Evolutionary conservation across 1,140 invertebrate species (phyloP), one percentile per base, ranked within the genome.

Genomic region (Conopomorpha cramerella): DNA sequence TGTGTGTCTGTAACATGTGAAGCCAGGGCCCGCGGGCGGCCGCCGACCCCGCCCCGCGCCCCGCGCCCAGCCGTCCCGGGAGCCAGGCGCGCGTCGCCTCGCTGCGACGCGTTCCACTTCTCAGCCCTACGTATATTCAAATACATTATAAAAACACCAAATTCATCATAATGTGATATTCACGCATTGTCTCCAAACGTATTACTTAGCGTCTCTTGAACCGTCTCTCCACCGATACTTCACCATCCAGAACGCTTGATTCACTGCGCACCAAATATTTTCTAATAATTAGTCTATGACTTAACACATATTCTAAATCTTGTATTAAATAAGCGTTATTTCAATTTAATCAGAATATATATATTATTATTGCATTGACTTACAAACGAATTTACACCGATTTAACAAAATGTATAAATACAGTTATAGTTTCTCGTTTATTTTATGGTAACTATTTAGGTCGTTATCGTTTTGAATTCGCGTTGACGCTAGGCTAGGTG

Each of bases 251-350:
- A 43, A 61, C 65, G 64, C 65, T 67, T 61, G 65, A 44, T 48
- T 45, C 58, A 60, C 64, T 57, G 59, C 64, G 65, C 65, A 67
- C 52, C 32, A 60, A n/a, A 51, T 60, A 49, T 56, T 41, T 58
- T 62, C 50, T 49, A 65, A 48, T 63, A 70, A 36, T 51, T 46
- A 67, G 68, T 60, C 51, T 51, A 51, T 43, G 62, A 65, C 60
- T 55, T 55, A 60, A 71, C 59, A 61, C 66, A 71, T 67, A 70
- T 76, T 76, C 71, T 76, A 73, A 76, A 76, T 56, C 3, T 25
- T 6, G 19, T 33, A 15, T 73, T 65, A 67, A 76, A 33, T 66
- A 70, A 68, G 66, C 56, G 58, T 76, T 74, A 64, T 61, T 66
- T 70, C 55, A 51, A 70, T 67, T 66, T 58, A 65, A 68, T 67